A percentile compares a stretch with the other conserved stretches of the same genome.
Conservation (phyloP, 2,797 vertebrate species). For the Dendrocincla tyrannina region DNA sequence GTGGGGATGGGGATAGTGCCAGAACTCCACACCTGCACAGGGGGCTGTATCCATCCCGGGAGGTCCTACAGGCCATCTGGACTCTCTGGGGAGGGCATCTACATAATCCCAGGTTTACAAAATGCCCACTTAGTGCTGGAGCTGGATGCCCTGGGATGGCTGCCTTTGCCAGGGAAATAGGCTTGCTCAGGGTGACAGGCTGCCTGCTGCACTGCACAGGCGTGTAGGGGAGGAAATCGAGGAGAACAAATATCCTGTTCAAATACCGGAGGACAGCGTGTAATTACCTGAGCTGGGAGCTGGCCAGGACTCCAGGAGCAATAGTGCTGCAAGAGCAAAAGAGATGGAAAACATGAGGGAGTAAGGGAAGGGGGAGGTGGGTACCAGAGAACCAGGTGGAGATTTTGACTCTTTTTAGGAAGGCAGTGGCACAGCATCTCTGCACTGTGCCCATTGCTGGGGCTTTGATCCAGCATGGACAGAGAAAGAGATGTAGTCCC, state of each 20-base stretch:
- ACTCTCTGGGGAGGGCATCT: background rate
- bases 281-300: constrained; percentile 58
- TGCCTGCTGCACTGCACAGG: background rate
- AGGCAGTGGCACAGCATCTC: background rate
- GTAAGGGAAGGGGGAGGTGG: background rate
- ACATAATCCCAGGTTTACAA: background rate
- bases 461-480: background rate
- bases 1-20: no score
- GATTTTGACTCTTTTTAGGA: background rate
- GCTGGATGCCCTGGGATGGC: background rate
- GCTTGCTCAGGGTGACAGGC: fast-evolving
- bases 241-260: constrained; percentile 35
- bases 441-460: fast-evolving
- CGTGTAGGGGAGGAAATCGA: background rate
- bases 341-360: background rate
- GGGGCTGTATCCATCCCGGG: background rate
- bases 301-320: constrained; percentile 20
- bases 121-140: background rate
- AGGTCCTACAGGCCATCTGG: background rate
- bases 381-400: background rate
- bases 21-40: background rate
- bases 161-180: background rate
- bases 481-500: background rate
- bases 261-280: constrained; percentile 5
- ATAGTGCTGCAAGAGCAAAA: background rate